Base-by-base conservation (phyloP, 2,888 invertebrate genomes). In the Mimachlamys varia region DNA sequence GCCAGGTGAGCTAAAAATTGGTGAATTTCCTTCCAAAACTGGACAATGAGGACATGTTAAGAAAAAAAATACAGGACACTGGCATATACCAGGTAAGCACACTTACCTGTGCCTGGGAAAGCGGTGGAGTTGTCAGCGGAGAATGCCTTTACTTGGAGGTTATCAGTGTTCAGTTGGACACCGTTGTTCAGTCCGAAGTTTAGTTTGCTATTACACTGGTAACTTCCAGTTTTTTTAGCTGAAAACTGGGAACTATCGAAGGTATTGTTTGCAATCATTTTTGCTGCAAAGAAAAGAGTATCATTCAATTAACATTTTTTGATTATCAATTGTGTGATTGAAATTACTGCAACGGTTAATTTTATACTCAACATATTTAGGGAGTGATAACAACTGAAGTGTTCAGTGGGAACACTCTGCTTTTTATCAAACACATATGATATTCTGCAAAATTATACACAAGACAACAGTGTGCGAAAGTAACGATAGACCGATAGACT, bases 141-240 rank as follows among this genome's bases (percentile, higher is more conserved):
- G 91, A 94, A 94, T 5, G 95, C 95, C 37, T 92, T 93, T 91
- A 94, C 94, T 90, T 94, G 95, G 22, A 94, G 88, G 49, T 94
- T 90, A 49, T 87, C 90, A 2, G 94, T 93, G 27, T 92, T 89
- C 89, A 95, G 55, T 12, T 53, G 89, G 19, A 93, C 90, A n/a
- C 89, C 91, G 37, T 90, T 38, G 0, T 49, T 44, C 38, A 94
- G 53, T 27, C 58, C 50, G 0, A 92, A 88, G 12, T 88, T 90
- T 4, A 91, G 90, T 17, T 93, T 91, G 12, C 92, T 37, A 27
- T 93, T 92, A 91, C 95, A 95, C 76, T 92, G 88, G 90, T 94
- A 95, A 5, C 94, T 94, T 19, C 93, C 94, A 38, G 88, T 55
- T 7, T 19, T 62, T 3, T 87, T 55, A 19, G 92, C 92, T 17